These are phyloP conservation scores for Limosa lapponica DNA, from an alignment of 2,797 vertebrate genomes.

Conservation along the genomic window DNA sequence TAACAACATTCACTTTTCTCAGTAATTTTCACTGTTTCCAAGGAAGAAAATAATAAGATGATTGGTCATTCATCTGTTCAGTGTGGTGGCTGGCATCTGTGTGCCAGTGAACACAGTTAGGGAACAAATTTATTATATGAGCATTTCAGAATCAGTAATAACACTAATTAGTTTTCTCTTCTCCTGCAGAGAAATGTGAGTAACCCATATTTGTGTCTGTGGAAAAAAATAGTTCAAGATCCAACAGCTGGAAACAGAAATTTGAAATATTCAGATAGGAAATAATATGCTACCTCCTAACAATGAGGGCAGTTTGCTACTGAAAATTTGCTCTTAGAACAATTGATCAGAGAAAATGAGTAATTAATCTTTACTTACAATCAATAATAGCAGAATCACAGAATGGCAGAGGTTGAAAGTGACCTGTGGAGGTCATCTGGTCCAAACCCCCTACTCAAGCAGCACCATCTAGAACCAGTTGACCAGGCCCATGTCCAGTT, in stretches of 20 bases:
- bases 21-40: slow-evolving; percentile 10
- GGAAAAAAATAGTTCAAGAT: background rate
- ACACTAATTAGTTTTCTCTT: slow-evolving; percentile 40
- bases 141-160: slow-evolving; percentile 36
- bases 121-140: slow-evolving; percentile 26
- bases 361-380: background rate
- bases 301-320: background rate
- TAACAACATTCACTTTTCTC: background rate
- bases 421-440: background rate
- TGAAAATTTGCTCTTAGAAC: background rate
- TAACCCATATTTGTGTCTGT: background rate
- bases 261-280: background rate
- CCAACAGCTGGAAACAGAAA: background rate
- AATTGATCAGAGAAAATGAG: background rate
- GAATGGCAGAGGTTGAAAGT: background rate
- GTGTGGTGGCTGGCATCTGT: slow-evolving; percentile 3
- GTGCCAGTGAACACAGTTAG: slow-evolving; percentile 3
- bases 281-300: background rate
- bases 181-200: background rate
- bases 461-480: background rate
- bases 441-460: background rate
- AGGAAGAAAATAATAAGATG: slow-evolving; percentile 40
- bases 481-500: background rate
- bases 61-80: slow-evolving; percentile 50
- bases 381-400: background rate